Conservation (phyloP, 2,888 invertebrate species). For the Synanthedon andrenaeformis region DNA sequence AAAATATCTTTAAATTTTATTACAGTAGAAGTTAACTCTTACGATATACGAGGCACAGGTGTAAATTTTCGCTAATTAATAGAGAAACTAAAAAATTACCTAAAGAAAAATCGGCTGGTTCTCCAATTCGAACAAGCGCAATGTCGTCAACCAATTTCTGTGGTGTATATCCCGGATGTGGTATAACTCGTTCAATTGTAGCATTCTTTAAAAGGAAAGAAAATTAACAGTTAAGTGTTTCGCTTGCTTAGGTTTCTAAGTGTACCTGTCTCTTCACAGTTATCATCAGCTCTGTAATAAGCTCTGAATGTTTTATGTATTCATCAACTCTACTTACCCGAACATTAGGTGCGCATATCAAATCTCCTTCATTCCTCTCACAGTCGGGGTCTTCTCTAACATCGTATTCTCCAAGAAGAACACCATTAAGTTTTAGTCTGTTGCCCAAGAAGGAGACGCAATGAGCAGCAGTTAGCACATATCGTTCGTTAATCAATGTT, state of each 20-base stretch:
- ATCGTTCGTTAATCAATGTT: constrained; percentile 63
- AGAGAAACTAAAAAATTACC: constrained; percentile 15
- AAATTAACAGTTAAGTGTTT: too few species aligned
- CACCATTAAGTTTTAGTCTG: constrained; percentile 46
- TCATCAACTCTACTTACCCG: constrained; percentile 19
- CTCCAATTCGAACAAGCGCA: constrained; percentile 64
- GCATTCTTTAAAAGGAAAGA: constrained; percentile 42
- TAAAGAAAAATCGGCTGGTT: constrained; percentile 51
- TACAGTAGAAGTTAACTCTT: too few species aligned
- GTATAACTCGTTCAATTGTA: constrained; percentile 41
- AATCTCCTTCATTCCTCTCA: constrained; percentile 34
- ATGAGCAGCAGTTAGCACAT: constrained; percentile 72
- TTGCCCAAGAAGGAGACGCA: constrained; percentile 64
- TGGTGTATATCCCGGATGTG: constrained; percentile 64
- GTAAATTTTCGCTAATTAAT: too few species aligned
- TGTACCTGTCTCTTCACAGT: background rate
- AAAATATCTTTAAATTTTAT: too few species aligned
- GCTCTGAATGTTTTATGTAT: background rate
- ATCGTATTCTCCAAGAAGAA: constrained; percentile 75
- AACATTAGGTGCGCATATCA: constrained; percentile 33
- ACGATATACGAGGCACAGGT: too few species aligned
- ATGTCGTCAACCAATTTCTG: constrained; percentile 63
- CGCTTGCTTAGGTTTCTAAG: background rate
- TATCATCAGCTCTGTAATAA: background rate
- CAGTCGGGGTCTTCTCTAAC: constrained; percentile 51